These are phyloP conservation scores for Sarcophilus harrisii DNA, from an alignment of 2,797 vertebrate genomes.

Conservation along the genomic window DNA sequence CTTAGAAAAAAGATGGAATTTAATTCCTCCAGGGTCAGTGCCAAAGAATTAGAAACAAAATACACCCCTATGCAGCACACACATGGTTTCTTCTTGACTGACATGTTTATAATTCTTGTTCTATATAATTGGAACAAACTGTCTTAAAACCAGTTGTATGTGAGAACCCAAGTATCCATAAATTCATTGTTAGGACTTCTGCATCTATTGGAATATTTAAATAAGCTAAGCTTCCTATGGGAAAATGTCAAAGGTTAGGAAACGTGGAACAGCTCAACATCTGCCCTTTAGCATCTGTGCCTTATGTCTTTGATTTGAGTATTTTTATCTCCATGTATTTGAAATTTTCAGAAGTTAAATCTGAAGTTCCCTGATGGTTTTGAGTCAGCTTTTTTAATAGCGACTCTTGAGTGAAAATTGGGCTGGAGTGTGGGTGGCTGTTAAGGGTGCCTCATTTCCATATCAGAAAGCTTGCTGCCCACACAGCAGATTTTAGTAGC, in stretches of 20 bases:
- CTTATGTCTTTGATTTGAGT: neutral
- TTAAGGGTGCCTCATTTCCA: constrained; percentile 72
- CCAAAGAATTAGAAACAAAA: accelerated
- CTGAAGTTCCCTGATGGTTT: constrained; percentile 67
- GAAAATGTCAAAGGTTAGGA: accelerated
- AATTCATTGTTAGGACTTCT: neutral
- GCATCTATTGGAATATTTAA: neutral
- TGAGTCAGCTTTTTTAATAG: constrained; percentile 74
- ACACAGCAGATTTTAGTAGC: constrained; percentile 74
- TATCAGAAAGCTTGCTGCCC: constrained; percentile 61
- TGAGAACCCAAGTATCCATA: neutral
- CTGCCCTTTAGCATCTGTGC: accelerated
- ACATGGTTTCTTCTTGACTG: neutral
- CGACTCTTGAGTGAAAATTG: constrained; percentile 73
- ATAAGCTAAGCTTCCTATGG: neutral
- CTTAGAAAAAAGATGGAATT: neutral
- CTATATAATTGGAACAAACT: neutral
- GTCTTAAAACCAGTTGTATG: neutral
- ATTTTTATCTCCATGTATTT: neutral
- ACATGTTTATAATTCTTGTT: neutral
- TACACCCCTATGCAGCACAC: accelerated
- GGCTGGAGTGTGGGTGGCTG: constrained; percentile 70
- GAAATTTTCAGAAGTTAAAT: constrained; percentile 64
- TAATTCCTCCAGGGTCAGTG: neutral
- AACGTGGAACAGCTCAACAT: neutral